Percentiles rank a stretch among this genome's conserved stretches.
Evolutionary conservation across 2,797 vertebrate genomes (phyloP).

Genomic region (Anguilla obscura): DNA sequence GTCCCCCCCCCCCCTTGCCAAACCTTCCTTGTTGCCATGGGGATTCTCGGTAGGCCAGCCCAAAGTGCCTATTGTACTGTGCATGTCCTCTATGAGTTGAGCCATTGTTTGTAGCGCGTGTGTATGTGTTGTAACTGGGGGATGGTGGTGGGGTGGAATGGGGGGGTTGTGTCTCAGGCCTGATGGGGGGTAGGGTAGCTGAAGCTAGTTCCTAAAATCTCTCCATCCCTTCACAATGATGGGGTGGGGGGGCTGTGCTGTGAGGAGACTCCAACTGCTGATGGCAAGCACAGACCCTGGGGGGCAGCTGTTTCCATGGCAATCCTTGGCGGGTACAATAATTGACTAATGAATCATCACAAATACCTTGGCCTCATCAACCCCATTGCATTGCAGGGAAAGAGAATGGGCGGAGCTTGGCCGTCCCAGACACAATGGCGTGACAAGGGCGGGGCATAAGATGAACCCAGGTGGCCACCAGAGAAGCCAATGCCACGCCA

Average conservation of each 20-base stretch:
- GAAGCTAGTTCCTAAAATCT: slow-evolving; percentile 61
- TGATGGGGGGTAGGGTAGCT: slow-evolving; percentile 44
- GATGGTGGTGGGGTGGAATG: background rate
- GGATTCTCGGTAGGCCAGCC: slow-evolving; percentile 63
- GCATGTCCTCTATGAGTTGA: slow-evolving; percentile 60
- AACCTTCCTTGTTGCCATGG: background rate
- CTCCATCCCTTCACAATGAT: slow-evolving; percentile 59
- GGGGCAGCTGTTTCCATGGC: slow-evolving; percentile 64
- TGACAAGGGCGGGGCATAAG: slow-evolving; percentile 9
- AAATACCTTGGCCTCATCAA: slow-evolving; percentile 48
- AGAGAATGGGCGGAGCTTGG: slow-evolving; percentile 2
- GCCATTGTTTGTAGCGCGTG: slow-evolving; percentile 59
- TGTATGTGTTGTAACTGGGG: slow-evolving; percentile 35
- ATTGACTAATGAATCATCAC: slow-evolving; percentile 58
- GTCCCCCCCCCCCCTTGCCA: background rate
- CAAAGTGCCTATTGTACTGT: slow-evolving; percentile 60
- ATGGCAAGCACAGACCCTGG: slow-evolving; percentile 50
- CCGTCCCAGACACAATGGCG: slow-evolving; percentile 31
- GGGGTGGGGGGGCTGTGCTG: slow-evolving; percentile 52
- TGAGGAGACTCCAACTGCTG: slow-evolving; percentile 60
- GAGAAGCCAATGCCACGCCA: background rate
- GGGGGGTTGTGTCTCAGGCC: background rate
- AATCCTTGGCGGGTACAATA: slow-evolving; percentile 53
- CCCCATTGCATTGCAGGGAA: slow-evolving; percentile 30
- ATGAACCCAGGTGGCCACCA: slow-evolving; percentile 38